These are phyloP conservation scores for Agrenia bidenticulata DNA, from an alignment of 2,888 invertebrate genomes.

Conservation along the genomic window DNA sequence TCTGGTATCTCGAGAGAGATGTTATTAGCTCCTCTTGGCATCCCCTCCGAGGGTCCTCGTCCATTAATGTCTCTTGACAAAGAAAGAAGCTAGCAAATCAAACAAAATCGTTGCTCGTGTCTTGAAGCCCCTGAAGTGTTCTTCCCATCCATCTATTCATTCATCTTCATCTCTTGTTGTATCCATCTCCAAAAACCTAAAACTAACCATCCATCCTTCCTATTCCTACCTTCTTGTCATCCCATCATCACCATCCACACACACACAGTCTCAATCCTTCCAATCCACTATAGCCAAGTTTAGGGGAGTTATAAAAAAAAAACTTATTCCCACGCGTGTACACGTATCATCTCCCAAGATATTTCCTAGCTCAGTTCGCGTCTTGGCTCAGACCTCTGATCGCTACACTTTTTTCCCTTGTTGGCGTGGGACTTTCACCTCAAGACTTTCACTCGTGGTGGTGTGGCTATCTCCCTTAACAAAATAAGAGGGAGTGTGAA, in stretches of 20 bases:
- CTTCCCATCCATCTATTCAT: slow-evolving; percentile 28
- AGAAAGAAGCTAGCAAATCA: slow-evolving; percentile 53
- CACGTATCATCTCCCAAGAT: too few relatives aligned
- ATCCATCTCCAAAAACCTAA: slow-evolving; percentile 15
- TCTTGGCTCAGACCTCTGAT: not conserved
- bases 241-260: not conserved
- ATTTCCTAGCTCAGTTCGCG: not conserved
- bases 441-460: too few relatives aligned
- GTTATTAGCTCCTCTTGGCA: slow-evolving; percentile 53
- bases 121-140: slow-evolving; percentile 44
- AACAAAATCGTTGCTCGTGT: slow-evolving; percentile 52
- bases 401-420: not conserved
- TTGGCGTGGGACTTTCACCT: not conserved
- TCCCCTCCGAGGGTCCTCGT: slow-evolving; percentile 52
- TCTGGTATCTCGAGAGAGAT: slow-evolving; percentile 53
- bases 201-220: slow-evolving; percentile 27
- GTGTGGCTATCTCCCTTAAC: too few relatives aligned
- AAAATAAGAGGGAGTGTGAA: too few relatives aligned
- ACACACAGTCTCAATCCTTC: too few relatives aligned
- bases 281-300: too few relatives aligned
- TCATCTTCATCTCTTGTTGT: slow-evolving; percentile 9
- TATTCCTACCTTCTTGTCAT: not conserved
- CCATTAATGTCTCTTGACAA: slow-evolving; percentile 53
- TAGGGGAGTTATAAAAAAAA: too few relatives aligned
- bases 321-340: too few relatives aligned